phyloP scores from a whole-genome alignment of 2,888 invertebrate genomes.

The Ochropacha duplaris region DNA sequence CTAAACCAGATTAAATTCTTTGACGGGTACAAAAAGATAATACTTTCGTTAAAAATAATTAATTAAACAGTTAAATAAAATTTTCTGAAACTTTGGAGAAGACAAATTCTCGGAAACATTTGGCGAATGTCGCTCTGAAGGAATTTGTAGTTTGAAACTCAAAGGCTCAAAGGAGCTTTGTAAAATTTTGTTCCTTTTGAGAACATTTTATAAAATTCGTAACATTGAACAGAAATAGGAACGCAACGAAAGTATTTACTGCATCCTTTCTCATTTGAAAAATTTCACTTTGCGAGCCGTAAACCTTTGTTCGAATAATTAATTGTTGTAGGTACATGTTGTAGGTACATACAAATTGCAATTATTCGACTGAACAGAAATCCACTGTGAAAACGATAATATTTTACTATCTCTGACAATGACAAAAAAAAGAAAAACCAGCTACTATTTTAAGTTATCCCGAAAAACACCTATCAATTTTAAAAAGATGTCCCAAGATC shows the following conservation, averaged over 20 bases:
- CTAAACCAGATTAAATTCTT: background rate
- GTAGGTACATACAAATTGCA: too few relatives aligned
- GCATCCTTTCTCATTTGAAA: too few relatives aligned
- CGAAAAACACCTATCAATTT: too few relatives aligned
- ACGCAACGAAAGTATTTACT: background rate
- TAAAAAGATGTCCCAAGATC: background rate
- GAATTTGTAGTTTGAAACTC: background rate
- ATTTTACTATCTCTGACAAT: too few relatives aligned
- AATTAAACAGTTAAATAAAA: background rate
- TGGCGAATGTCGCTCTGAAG: background rate
- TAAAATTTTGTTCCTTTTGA: background rate
- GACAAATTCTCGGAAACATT: background rate
- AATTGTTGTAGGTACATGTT: too few relatives aligned
- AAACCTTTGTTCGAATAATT: too few relatives aligned
- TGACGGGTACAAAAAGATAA: background rate
- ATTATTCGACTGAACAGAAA: too few relatives aligned
- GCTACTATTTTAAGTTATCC: background rate
- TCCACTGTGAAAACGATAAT: too few relatives aligned
- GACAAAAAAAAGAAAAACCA: too few relatives aligned
- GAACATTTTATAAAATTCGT: background rate
- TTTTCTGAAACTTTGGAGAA: background rate
- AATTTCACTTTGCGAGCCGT: too few relatives aligned
- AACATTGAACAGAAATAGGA: background rate
- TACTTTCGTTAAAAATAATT: background rate
- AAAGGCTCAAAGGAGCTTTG: background rate